phyloP scores from a whole-genome alignment of 1,140 invertebrate species.

The Leptoteleia sp. region DNA sequence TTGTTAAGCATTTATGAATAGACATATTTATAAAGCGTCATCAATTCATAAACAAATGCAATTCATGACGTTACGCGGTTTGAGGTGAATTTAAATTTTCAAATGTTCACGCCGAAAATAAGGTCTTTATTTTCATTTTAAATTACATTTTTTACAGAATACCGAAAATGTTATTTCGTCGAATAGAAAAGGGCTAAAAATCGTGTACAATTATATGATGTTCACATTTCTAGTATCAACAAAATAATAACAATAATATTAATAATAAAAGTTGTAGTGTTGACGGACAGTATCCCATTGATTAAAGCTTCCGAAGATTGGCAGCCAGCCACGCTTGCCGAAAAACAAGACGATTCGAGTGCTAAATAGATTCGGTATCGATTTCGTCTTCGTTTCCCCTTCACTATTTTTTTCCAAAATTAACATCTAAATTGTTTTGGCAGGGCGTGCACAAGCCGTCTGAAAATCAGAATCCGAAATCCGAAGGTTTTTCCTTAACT shows the following conservation, averaged over 20 bases:
- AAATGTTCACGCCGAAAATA: too few species aligned
- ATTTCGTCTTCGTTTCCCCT: constrained; percentile 58
- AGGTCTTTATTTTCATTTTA: too few species aligned
- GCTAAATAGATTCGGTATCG: constrained; percentile 65
- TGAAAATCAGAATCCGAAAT: constrained; percentile 35
- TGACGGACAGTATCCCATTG: constrained; percentile 35
- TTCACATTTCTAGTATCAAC: too few species aligned
- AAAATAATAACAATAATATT: not conserved
- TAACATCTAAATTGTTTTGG: constrained; percentile 64
- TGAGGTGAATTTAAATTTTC: too few species aligned
- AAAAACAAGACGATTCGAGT: constrained; percentile 59
- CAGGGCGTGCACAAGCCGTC: constrained; percentile 42
- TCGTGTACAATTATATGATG: too few species aligned
- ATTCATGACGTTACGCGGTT: too few species aligned
- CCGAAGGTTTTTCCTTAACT: constrained; percentile 26
- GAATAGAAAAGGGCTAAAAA: too few species aligned
- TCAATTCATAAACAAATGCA: too few species aligned
- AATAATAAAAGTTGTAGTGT: constrained; percentile 11
- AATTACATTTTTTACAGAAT: too few species aligned
- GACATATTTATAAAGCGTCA: too few species aligned
- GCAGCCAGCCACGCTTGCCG: constrained; percentile 23
- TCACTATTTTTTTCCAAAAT: constrained; percentile 56
- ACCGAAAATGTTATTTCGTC: too few species aligned
- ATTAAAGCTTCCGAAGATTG: constrained; percentile 50
- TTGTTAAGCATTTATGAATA: too few species aligned